Conservation (phyloP, 2,113 vertebrate species). For the Sylvilagus bachmani region DNA sequence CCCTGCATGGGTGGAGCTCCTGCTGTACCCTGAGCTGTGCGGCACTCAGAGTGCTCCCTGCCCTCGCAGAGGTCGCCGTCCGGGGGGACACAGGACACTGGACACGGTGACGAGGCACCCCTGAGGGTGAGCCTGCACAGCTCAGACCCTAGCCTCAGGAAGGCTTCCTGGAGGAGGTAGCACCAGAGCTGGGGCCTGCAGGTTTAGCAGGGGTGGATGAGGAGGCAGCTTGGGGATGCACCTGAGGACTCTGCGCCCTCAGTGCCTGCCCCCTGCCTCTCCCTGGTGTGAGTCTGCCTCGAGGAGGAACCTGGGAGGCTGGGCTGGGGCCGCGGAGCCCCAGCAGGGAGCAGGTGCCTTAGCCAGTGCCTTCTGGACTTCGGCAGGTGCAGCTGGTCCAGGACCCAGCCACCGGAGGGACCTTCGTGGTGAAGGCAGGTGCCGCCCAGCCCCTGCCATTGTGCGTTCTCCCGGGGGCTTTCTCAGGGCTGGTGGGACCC, state of each 20-base stretch:
- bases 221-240: background rate
- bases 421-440: slow-evolving; percentile 96
- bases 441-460: background rate
- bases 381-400: slow-evolving; percentile 95
- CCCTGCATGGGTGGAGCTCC: rapidly evolving
- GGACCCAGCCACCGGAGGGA: slow-evolving; percentile 93
- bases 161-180: background rate
- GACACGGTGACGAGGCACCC: background rate
- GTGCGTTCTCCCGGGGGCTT: background rate
- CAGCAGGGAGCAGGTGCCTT: background rate
- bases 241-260: too few species aligned
- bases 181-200: background rate
- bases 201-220: background rate
- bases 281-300: background rate
- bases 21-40: rapidly evolving
- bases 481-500: background rate
- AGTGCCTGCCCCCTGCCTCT: background rate
- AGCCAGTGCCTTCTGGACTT: slow-evolving; percentile 52
- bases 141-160: background rate
- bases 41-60: background rate
- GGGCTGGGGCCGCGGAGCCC: background rate
- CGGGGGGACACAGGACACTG: background rate
- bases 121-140: background rate
- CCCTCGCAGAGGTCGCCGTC: background rate
- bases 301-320: background rate